Base-by-base conservation (phyloP, 2,797 vertebrate species). In the Pangasius krempfi region DNA sequence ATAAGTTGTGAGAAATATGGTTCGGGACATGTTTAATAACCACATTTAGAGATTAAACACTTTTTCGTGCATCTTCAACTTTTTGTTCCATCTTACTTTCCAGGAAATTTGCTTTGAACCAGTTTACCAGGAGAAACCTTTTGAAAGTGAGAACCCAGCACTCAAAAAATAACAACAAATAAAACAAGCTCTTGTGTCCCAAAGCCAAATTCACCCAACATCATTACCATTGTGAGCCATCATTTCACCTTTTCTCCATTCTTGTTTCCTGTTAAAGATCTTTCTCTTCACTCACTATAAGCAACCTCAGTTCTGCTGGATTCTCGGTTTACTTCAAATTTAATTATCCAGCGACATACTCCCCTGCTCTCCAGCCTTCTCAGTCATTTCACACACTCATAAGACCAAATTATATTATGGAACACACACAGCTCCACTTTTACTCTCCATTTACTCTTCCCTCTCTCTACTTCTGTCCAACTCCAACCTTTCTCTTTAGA, bases 351-450 rank as follows among this genome's bases (percentile, higher is more conserved):
- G 92, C 86, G 88, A 92, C 90, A 91, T 60, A 10, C 27, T 78
- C 90, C 90, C 84, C 72, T 88, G 54, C 84, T 52, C 62, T 40
- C 37, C 76, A 52, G 22, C 64, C 30, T 72, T 54, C 70, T 54
- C 14, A 91, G 85, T 89, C 91, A 85, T 52, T 50, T 85, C 56
- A 64, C 20, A 37, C 33, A 88, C 93, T 93, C 94, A 94, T 68
- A 40, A 90, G 92, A 93, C 87, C 89, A 81, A 92, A 94, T 93
- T 93, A 94, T 92, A 91, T 92, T 92, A 88, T 88, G 88, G 5
- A 64, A 89, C 22, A 81, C 86, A 86, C 14, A 88, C 70, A 78
- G 18, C 52, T 58, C n/a, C 30, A 56, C 79, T 73, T 58, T 60
- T n/a, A n/a, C n/a, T n/a, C n/a, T n/a, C n/a, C 3, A 20, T 47